A percentile compares a stretch with the other conserved stretches of the same genome.
These are phyloP conservation scores for Galeopsomyia nigrocyanea DNA, from an alignment of 2,888 invertebrate genomes.

Conservation along the genomic window DNA sequence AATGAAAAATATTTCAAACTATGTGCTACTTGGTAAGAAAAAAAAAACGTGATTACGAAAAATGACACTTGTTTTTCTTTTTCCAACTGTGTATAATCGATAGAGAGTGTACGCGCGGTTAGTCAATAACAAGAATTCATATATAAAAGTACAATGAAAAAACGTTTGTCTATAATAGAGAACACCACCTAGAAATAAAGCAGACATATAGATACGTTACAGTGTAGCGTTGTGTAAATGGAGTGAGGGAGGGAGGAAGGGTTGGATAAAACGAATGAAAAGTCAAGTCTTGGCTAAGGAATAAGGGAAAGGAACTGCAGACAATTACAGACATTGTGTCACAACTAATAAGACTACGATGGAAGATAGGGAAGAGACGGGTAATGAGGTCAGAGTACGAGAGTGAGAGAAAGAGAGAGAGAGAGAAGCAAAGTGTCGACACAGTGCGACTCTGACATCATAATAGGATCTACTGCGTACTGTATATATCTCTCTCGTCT, in stretches of 20 bases:
- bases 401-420: constrained; percentile 14
- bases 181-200: constrained; percentile 68
- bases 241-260: constrained; percentile 18
- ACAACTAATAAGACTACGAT: no score
- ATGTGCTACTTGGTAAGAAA: constrained; percentile 43
- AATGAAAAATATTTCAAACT: constrained; percentile 40
- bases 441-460: constrained; percentile 13
- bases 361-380: background rate
- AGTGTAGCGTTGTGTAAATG: constrained; percentile 53
- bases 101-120: constrained; percentile 24
- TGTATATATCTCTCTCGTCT: background rate
- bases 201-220: constrained; percentile 59
- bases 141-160: constrained; percentile 53
- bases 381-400: background rate
- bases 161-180: constrained; percentile 56
- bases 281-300: background rate
- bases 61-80: background rate
- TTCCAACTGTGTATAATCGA: constrained; percentile 35
- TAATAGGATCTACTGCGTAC: constrained; percentile 7
- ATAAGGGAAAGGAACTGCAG: background rate
- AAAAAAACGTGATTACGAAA: constrained; percentile 31
- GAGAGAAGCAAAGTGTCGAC: constrained; percentile 21
- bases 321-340: no score
- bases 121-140: constrained; percentile 35
- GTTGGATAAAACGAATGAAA: constrained; percentile 9